Evolutionary conservation across 2,113 vertebrate species (phyloP), one percentile per base, ranked within the genome.

Genomic region (Pluvianellus socialis): DNA sequence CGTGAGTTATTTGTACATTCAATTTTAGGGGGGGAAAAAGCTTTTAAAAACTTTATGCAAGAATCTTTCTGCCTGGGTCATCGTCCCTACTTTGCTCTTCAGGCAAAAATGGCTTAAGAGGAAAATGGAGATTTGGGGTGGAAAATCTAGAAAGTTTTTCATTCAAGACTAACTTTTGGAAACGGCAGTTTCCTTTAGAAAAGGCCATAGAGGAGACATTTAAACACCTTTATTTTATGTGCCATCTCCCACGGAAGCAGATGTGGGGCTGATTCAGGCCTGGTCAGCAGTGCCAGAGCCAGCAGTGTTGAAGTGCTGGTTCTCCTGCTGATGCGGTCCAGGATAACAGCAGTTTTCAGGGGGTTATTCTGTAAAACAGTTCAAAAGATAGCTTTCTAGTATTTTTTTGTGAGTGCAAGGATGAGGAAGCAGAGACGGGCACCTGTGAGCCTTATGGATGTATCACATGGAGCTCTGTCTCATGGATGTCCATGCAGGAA

Each of bases 241-340:
- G 4, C n/a, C 14, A 2, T 30, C 28, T 77, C 45, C 14, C 14
- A 14, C 0, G 0, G 55, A 23, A 47, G 22, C 26, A 38, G 19
- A 32, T 4, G 3, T 4, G 38, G 32, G 20, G 35, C 50, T 52
- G 35, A 45, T 74, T 50, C n/a, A 45, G 44, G 28, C 38, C n/a
- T 45, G 74, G 59, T 27, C 32, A 65, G 49, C 18, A 12, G 38
- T 7, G 33, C 28, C 56, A 55, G 50, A 30, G 19, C 28, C 23
- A 40, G 4, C 24, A 17, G 45, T 14, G 24, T 12, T 42, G 30
- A 74, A 56, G 17, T 24, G 23, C 14, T 68, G 40, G 24, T 66
- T 71, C 28, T 74, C 40, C 38, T 16, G 18, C 30, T 59, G 13
- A 32, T 22, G 16, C 5, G 2, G 27, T 63, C 0, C 0, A 81